Percentiles rank a stretch among this genome's conserved stretches.
phyloP scores from a whole-genome alignment of 30 jellyfish, hydroid and myxozoan species.

The Aurelia sp. region DNA sequence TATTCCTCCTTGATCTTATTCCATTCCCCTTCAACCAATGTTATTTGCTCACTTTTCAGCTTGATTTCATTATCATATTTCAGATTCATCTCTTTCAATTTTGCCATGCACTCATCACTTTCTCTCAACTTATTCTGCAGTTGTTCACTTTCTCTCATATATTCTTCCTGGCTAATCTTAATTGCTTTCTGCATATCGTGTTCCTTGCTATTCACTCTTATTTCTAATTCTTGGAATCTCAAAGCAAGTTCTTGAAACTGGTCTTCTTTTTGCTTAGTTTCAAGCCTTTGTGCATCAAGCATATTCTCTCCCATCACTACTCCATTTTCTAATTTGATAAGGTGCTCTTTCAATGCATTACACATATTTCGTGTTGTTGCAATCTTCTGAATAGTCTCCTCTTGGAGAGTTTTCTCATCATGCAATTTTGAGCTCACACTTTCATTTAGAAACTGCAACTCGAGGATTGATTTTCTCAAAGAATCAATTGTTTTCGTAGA shows the following conservation, averaged over 20 bases:
- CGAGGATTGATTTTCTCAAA: slow-evolving; percentile 87
- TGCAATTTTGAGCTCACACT: slow-evolving; percentile 80
- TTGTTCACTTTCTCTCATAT: slow-evolving; percentile 14
- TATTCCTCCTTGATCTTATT: not conserved
- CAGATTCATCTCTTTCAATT: slow-evolving; percentile 12
- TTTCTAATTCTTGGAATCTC: slow-evolving; percentile 88
- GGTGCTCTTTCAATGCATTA: slow-evolving; percentile 86
- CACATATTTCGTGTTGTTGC: slow-evolving; percentile 90
- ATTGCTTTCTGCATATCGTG: slow-evolving; percentile 37
- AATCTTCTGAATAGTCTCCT: slow-evolving; percentile 86
- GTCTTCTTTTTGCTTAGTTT: slow-evolving; percentile 44
- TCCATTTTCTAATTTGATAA: slow-evolving; percentile 72
- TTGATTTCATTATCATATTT: not conserved
- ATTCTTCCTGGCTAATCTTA: slow-evolving; percentile 1
- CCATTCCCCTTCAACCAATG: slow-evolving; percentile 9
- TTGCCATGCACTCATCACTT: slow-evolving; percentile 1
- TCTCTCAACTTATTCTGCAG: slow-evolving; percentile 26
- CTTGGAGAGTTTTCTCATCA: slow-evolving; percentile 73
- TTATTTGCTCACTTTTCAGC: slow-evolving; percentile 9
- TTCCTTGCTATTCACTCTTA: slow-evolving; percentile 33
- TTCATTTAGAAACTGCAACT: slow-evolving; percentile 90
- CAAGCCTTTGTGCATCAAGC: slow-evolving; percentile 61
- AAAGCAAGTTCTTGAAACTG: slow-evolving; percentile 80
- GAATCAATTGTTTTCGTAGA: slow-evolving; percentile 87
- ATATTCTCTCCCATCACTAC: slow-evolving; percentile 71